Evolutionary conservation across 1,140 invertebrate genomes (phyloP).

Genomic region (Lysiphlebus fabarum): DNA sequence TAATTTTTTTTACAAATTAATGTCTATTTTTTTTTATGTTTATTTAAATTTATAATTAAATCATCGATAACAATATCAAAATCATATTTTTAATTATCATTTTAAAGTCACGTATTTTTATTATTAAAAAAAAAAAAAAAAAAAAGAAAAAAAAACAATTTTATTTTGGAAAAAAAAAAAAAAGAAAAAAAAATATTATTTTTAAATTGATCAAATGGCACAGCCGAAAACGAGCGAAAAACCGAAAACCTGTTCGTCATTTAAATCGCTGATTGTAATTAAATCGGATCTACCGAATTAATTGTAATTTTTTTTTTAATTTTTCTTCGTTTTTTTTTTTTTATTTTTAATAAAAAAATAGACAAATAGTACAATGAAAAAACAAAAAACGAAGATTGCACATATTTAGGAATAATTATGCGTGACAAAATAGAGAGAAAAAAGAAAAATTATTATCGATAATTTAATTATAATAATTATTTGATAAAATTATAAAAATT

Average conservation of each 20-base stretch:
- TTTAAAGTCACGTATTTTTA: not conserved
- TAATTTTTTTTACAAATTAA: too few relatives aligned
- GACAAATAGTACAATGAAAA: constrained; percentile 14
- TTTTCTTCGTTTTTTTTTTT: constrained; percentile 11
- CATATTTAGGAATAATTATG: constrained; percentile 16
- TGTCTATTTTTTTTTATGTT: too few relatives aligned
- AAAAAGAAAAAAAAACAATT: constrained; percentile 2
- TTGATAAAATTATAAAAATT: constrained; percentile 8
- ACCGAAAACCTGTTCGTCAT: constrained; percentile 29
- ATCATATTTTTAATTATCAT: not conserved
- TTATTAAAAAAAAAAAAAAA: not conserved
- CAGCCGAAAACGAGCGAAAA: constrained; percentile 27
- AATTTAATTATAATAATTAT: not conserved
- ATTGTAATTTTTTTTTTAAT: constrained; percentile 17
- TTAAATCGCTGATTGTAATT: constrained; percentile 18
- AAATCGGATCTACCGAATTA: constrained; percentile 24
- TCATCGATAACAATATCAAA: too few relatives aligned
- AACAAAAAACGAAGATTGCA: constrained; percentile 21
- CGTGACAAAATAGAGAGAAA: constrained; percentile 4
- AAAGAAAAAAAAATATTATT: constrained; percentile 14
- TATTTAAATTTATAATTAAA: too few relatives aligned
- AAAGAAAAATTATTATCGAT: constrained; percentile 4
- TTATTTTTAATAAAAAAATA: constrained; percentile 16
- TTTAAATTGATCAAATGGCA: constrained; percentile 23
- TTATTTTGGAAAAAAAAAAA: constrained; percentile 13